Percentiles rank a stretch among this genome's conserved stretches.
Conservation (phyloP, 2,797 vertebrate genomes). For the Orientallactaga sibirica region DNA sequence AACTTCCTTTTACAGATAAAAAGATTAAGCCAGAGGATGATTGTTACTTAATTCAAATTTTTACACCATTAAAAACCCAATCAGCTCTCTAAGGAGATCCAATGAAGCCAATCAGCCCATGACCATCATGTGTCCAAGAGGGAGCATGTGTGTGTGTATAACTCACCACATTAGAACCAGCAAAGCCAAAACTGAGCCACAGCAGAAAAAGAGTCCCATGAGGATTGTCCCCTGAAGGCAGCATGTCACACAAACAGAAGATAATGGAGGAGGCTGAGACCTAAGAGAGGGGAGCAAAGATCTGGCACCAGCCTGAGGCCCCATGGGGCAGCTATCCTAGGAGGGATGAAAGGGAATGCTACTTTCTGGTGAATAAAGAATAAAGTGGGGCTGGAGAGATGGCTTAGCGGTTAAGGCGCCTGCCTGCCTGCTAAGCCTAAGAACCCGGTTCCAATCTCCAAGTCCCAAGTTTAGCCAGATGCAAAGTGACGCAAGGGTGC, state of each 20-base stretch:
- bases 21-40: too few relatives aligned
- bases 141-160: background rate
- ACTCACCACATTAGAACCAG: background rate
- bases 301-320: background rate
- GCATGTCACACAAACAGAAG: background rate
- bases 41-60: background rate
- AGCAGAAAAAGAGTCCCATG: background rate
- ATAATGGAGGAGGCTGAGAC: background rate
- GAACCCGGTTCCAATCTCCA: too few relatives aligned
- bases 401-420: too few relatives aligned
- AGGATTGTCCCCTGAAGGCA: background rate
- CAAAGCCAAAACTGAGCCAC: background rate
- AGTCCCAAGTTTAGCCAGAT: too few relatives aligned
- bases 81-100: background rate
- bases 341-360: background rate
- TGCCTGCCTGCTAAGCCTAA: too few relatives aligned
- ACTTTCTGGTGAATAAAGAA: background rate
- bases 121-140: background rate
- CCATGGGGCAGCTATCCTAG: background rate
- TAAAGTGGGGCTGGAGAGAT: too few relatives aligned
- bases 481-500: too few relatives aligned
- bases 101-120: background rate
- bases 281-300: too few relatives aligned
- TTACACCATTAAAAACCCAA: too few relatives aligned
- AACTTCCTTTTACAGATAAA: background rate